Evolutionary conservation across 2,888 invertebrate genomes (phyloP).

Genomic region (Oligia latruncula): DNA sequence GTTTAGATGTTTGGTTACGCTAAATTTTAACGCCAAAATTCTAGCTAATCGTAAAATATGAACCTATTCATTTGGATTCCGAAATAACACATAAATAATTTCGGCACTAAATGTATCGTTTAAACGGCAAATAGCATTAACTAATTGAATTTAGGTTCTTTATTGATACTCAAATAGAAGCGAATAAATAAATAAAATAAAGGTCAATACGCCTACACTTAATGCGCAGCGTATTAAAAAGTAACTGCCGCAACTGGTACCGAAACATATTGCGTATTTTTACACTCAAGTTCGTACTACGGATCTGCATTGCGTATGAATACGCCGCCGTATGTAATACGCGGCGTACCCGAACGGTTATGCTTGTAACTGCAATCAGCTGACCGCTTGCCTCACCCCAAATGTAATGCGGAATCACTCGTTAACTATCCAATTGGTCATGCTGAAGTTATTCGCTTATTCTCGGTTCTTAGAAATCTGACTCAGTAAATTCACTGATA

Average conservation of each 20-base stretch:
- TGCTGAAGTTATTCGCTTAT: constrained; percentile 41
- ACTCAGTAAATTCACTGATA: background rate
- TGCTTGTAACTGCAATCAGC: constrained; percentile 44
- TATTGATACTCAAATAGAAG: constrained; percentile 8
- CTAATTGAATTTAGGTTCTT: constrained; percentile 5
- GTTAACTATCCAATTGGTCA: constrained; percentile 32
- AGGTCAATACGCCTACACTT: background rate
- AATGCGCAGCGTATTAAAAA: constrained; percentile 2
- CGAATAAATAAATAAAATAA: background rate
- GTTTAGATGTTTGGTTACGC: background rate
- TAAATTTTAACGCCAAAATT: background rate
- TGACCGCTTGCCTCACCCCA: constrained; percentile 30
- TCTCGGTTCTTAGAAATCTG: constrained; percentile 12
- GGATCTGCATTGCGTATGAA: constrained; percentile 60
- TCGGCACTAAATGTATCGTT: background rate
- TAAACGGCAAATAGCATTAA: background rate
- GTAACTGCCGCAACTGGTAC: constrained; percentile 15
- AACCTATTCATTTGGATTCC: constrained; percentile 7
- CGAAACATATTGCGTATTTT: constrained; percentile 41
- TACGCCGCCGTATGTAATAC: constrained; percentile 25
- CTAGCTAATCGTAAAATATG: background rate
- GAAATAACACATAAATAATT: background rate
- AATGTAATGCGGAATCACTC: constrained; percentile 37
- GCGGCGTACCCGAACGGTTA: constrained; percentile 27
- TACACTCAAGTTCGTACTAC: constrained; percentile 27